Percentiles rank a stretch among this genome's conserved stretches.
Evolutionary conservation across 2,888 invertebrate species (phyloP).

Genomic region (Sclerodermus sp.): DNA sequence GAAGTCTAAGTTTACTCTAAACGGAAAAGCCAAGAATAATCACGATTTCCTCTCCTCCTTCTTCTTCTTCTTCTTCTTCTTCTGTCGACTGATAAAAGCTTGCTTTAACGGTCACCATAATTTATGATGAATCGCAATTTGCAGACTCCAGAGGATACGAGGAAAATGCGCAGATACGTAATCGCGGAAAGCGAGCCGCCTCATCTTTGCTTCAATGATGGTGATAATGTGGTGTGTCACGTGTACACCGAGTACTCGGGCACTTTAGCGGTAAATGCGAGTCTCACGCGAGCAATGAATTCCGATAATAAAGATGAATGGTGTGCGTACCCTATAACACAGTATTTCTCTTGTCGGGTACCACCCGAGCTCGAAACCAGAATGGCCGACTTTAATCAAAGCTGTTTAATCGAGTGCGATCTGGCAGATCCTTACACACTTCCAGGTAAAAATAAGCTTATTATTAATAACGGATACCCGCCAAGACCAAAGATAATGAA

Average conservation of each 20-base stretch:
- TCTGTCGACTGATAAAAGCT: too few relatives aligned
- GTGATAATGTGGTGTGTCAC: conserved; percentile 59
- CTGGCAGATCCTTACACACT: conserved; percentile 70
- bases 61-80: too few relatives aligned
- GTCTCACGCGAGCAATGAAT: conserved; percentile 60
- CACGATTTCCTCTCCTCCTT: too few relatives aligned
- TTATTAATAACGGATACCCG: too few relatives aligned
- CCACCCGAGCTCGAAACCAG: conserved; percentile 57
- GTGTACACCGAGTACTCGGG: conserved; percentile 64
- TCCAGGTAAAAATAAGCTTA: conserved; percentile 23
- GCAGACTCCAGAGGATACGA: conserved; percentile 46
- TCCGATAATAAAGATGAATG: conserved; percentile 60
- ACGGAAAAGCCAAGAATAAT: too few relatives aligned
- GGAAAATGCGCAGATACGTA: conserved; percentile 43
- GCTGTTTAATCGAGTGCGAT: conserved; percentile 72
- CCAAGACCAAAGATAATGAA: too few relatives aligned
- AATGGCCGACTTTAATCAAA: conserved; percentile 51
- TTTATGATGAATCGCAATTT: too few relatives aligned
- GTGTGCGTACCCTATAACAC: conserved; percentile 71
- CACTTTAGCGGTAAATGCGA: conserved; percentile 61
- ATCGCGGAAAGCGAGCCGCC: conserved; percentile 57
- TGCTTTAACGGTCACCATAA: too few relatives aligned
- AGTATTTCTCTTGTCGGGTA: conserved; percentile 61
- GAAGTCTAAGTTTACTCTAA: neutral
- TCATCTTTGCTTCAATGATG: conserved; percentile 63